These are phyloP conservation scores for Terrapene triunguis DNA, from an alignment of 2,113 vertebrate genomes.

Conservation along the genomic window DNA sequence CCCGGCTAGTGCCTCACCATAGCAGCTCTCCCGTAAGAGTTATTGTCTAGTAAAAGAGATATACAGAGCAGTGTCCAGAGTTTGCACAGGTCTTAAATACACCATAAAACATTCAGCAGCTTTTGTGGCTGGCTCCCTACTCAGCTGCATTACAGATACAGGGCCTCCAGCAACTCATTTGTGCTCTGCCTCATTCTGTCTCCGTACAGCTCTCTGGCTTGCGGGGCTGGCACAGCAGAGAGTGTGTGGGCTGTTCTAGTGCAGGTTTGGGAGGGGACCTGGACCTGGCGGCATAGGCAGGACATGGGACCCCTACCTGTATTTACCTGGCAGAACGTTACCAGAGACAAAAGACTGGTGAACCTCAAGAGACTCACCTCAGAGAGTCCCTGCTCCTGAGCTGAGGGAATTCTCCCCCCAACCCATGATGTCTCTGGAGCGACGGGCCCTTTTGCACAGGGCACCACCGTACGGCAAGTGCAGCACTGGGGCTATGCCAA, in stretches of 20 bases:
- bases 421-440: not conserved
- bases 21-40: not conserved
- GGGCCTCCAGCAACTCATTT: not conserved
- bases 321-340: not conserved
- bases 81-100: not conserved
- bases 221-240: not conserved
- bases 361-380: not conserved
- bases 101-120: constrained; percentile 41
- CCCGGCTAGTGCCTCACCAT: not conserved
- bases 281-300: not conserved
- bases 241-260: not conserved
- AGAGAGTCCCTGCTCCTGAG: not conserved
- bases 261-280: not conserved
- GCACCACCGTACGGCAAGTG: not conserved
- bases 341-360: not conserved
- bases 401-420: not conserved
- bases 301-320: not conserved
- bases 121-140: constrained; percentile 18
- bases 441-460: not conserved
- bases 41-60: not conserved
- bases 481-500: not conserved
- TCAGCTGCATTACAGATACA: not conserved
- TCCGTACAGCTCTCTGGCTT: not conserved
- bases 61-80: not conserved
- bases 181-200: not conserved